Base-by-base conservation (phyloP, 2,888 invertebrate genomes). In the Idaea straminata region DNA sequence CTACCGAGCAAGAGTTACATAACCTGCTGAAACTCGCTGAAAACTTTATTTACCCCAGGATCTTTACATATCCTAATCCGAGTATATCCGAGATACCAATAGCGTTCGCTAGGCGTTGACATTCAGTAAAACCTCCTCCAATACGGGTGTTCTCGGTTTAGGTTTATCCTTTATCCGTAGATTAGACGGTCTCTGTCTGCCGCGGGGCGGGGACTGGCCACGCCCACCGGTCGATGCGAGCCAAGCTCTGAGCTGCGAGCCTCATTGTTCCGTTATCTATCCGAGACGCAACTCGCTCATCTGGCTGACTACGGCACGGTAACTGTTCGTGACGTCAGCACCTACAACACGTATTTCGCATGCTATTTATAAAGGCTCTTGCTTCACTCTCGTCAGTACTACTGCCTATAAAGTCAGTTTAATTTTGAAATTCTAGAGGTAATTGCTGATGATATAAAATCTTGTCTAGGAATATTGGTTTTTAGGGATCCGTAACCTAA, bases 121-220 rank as follows among this genome's bases (percentile, higher is more conserved):
- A 81, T 85, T 87, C 79, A 82, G 82, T 80, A 84, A 83, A 85
- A 81, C 89, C 86, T 86, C 89, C 88, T 87, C 90, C 90, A 87
- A 89, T 86, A 74, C 87, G 83, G 84, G 47, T 47, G 47, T 47
- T 47, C 47, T 1, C 47, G 87, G 83, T 80, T 89, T 87, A 90
- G 85, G 85, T 85, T 91, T 87, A 92, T 92, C 92, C 92, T 86
- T 89, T 92, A 92, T 91, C 89, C 91, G 84, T 76, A 89, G 92
- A 92, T 92, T 91, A 92, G 89, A 78, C 83, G 87, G 78, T 86
- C 86, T 86, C 86, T 84, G 84, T 85, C 85, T 85, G 79, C 61
- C 68, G 82, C 80, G 86, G 85, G 92, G 92, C 89, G 90, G 89
- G 87, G 88, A 83, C 84, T 72, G 74, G 85, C 86, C 91, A 89